These are phyloP conservation scores for Alethe diademata DNA, from an alignment of 2,113 vertebrate species.

Conservation along the genomic window DNA sequence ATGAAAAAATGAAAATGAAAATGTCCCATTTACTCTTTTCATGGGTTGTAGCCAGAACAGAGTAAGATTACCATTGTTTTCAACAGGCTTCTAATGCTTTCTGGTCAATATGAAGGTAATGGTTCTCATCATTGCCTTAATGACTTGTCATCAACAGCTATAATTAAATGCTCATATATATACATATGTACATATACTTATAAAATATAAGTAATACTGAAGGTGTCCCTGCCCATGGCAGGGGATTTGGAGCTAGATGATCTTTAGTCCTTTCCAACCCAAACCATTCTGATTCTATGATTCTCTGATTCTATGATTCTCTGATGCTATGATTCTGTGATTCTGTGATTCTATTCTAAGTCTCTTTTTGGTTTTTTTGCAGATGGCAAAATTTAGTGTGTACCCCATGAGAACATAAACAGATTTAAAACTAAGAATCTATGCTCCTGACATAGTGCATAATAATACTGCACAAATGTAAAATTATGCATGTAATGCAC, in stretches of 20 bases:
- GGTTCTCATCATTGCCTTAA: not conserved
- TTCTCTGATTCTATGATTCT: not conserved
- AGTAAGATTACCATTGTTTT: not conserved
- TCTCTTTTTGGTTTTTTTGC: accelerated
- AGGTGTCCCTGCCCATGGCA: not conserved
- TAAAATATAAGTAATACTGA: not conserved
- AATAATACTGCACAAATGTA: not conserved
- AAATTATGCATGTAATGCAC: not conserved
- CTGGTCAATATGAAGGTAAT: not conserved
- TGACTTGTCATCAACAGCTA: not conserved
- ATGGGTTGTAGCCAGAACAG: not conserved
- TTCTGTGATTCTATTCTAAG: not conserved
- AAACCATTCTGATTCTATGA: not conserved
- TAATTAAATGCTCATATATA: not conserved
- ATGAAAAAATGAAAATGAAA: not conserved
- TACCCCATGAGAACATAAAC: not conserved
- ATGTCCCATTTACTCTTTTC: not conserved
- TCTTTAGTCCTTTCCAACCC: not conserved
- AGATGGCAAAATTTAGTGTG: not conserved
- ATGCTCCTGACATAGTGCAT: not conserved
- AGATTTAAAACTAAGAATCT: not conserved
- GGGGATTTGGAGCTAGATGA: not conserved
- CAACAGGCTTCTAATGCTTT: not conserved
- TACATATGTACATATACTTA: no score
- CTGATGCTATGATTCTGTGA: not conserved